A percentile compares a stretch with the other conserved stretches of the same genome.
Evolutionary conservation across 1,140 invertebrate genomes (phyloP).

Genomic region (Drosophila triauraria): DNA sequence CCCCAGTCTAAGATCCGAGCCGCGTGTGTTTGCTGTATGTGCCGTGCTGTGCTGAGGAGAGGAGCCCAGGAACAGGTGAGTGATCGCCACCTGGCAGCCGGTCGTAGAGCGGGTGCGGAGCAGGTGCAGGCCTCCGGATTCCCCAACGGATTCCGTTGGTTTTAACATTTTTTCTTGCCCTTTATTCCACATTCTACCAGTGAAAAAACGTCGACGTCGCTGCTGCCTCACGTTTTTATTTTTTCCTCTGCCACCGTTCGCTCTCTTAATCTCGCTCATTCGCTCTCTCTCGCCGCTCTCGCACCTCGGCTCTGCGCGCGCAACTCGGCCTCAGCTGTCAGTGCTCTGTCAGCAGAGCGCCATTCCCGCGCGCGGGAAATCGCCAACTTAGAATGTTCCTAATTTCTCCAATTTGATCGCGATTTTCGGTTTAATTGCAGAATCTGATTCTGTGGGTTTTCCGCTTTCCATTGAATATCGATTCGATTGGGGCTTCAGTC

Average conservation of each 20-base stretch:
- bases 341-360: conserved; percentile 45
- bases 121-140: conserved; percentile 40
- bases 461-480: conserved; percentile 26
- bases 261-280: conserved; percentile 34
- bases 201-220: conserved; percentile 52
- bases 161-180: conserved; percentile 42
- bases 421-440: conserved; percentile 53
- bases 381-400: conserved; percentile 57
- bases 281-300: conserved; percentile 28
- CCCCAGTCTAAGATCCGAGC: conserved; percentile 22
- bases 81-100: conserved; percentile 42
- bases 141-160: conserved; percentile 45
- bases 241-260: conserved; percentile 23
- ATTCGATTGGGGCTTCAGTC: conserved; percentile 44
- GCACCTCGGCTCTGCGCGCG: conserved; percentile 25
- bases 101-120: conserved; percentile 24
- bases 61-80: conserved; percentile 44
- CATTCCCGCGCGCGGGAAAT: conserved; percentile 84
- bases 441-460: conserved; percentile 73
- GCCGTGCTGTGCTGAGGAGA: neutral
- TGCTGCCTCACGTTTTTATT: conserved; percentile 48
- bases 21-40: conserved; percentile 50
- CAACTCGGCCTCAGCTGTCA: conserved; percentile 64
- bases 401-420: conserved; percentile 30
- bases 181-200: conserved; percentile 39